Percentiles rank a stretch among this genome's conserved stretches.
phyloP scores from a whole-genome alignment of 2,797 vertebrate genomes.

The Capromys pilorides region DNA sequence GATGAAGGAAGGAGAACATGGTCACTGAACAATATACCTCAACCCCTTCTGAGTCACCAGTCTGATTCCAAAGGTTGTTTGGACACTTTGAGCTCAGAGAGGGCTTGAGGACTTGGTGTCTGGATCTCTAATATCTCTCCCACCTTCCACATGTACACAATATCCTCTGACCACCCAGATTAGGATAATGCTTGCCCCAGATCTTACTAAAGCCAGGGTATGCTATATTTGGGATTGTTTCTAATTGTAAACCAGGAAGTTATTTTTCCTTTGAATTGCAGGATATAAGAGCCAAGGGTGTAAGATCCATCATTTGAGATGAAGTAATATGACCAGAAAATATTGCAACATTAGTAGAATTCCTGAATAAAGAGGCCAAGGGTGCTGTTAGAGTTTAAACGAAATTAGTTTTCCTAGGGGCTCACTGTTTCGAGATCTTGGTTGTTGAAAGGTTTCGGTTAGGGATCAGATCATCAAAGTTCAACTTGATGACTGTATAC shows the following conservation, averaged over 20 bases:
- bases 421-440: too few relatives aligned
- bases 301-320: not conserved
- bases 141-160: not conserved
- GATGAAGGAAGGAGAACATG: not conserved
- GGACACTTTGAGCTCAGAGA: not conserved
- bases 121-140: conserved; percentile 20
- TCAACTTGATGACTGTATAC: too few relatives aligned
- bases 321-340: not conserved
- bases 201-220: not conserved
- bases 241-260: conserved; percentile 9
- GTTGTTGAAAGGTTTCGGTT: too few relatives aligned
- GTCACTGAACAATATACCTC: not conserved
- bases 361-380: not conserved
- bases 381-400: not conserved
- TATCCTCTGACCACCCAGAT: not conserved
- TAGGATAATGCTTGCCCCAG: not conserved
- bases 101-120: not conserved
- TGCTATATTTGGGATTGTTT: conserved; percentile 27
- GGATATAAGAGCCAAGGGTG: not conserved
- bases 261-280: not conserved
- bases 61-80: conserved; percentile 6
- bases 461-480: too few relatives aligned
- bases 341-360: not conserved
- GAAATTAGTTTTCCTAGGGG: too few relatives aligned
- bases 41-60: not conserved